Conservation (phyloP, 2,888 invertebrate species). For the Phalangium opilio region DNA sequence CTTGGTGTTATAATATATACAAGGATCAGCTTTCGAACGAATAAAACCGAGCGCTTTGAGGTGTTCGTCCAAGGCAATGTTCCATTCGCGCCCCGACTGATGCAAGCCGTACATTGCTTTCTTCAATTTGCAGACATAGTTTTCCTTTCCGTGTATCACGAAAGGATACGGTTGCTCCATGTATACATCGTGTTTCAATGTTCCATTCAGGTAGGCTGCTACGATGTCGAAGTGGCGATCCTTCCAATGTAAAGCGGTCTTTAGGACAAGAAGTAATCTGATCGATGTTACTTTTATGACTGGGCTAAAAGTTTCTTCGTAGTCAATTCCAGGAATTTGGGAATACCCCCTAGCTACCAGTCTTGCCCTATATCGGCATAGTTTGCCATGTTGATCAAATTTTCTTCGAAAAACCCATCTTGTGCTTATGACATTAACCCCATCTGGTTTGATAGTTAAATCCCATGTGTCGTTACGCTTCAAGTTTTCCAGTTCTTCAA, state of each 20-base stretch:
- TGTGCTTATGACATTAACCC: not conserved
- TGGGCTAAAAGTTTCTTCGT: not conserved
- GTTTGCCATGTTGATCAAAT: constrained; percentile 2
- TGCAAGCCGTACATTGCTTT: too few relatives aligned
- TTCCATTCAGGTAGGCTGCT: constrained; percentile 10
- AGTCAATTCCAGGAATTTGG: constrained; percentile 11
- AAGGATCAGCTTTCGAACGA: constrained; percentile 4
- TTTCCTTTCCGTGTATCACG: too few relatives aligned
- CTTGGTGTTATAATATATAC: constrained; percentile 1
- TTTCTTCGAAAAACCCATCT: constrained; percentile 5
- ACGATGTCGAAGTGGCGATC: constrained; percentile 11
- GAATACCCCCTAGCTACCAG: too few relatives aligned
- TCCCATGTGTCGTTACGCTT: constrained; percentile 3
- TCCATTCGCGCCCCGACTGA: constrained; percentile 5
- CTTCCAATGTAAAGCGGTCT: too few relatives aligned
- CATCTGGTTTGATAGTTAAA: constrained; percentile 2
- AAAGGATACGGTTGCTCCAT: too few relatives aligned
- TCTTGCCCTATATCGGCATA: constrained; percentile 22
- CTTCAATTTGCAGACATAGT: too few relatives aligned
- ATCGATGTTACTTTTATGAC: constrained; percentile 4
- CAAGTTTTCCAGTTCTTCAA: constrained; percentile 4
- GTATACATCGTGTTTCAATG: constrained; percentile 6
- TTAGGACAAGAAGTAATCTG: constrained; percentile 1
- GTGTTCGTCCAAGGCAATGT: constrained; percentile 2
- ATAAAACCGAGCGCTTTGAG: not conserved